Evolutionary conservation across 2,888 invertebrate species (phyloP), one percentile per base, ranked within the genome.

Genomic region (Drosophila monieri): DNA sequence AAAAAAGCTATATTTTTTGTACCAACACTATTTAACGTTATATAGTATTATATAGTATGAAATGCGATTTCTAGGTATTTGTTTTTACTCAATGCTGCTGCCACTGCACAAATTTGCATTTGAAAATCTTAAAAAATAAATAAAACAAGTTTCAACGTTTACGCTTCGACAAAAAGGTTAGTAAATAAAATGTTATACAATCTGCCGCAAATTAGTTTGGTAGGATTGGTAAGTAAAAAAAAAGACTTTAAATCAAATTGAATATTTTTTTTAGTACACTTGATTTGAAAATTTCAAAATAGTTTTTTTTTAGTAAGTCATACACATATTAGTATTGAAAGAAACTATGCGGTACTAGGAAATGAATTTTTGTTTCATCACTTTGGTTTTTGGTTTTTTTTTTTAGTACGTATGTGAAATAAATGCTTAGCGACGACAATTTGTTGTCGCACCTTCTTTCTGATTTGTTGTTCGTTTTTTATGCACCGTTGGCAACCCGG

Each of bases 391-490:
- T 75, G 55, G 47, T 55, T 32, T 32, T 55, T 32, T 55, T 32
- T 32, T 55, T 55, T 46, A 46, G 46, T 55, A 41, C 47, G 53
- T 68, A 52, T 52, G 39, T 54, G 52, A 58, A 57, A 49, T 57
- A 64, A 79, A 80, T 84, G 77, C 78, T 86, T 81, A 90, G 91
- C 91, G 91, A 91, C 91, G 91, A 91, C 91, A 90, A 89, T 81
- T 89, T 83, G 85, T 90, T 90, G 92, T 91, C 92, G 91, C 92
- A 92, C 92, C 92, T 92, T 92, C 92, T 92, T 91, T 91, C 88
- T 90, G 90, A 89, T 91, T 90, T 88, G 91, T 90, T 91, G 92
- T 92, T 92, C 95, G 94, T 93, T 95, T 95, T 92, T 94, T 95
- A 85, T 95, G 94, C 88, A 95, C 95, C 75, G 92, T 93, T 72